phyloP scores from a whole-genome alignment of 2,888 invertebrate genomes.

The Phalangium opilio region DNA sequence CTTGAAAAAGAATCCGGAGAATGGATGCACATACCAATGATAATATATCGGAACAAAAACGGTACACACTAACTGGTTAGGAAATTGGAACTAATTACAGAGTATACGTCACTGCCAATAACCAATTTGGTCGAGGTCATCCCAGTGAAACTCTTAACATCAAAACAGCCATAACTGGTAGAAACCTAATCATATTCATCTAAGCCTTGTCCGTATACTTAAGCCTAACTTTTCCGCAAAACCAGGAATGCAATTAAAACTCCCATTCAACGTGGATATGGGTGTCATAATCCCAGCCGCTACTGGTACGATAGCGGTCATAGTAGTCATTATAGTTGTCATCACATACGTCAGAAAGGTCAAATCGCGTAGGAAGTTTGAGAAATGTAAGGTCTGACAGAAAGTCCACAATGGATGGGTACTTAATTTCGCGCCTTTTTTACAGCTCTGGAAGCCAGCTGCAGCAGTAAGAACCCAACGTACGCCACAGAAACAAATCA shows the following conservation, averaged over 20 bases:
- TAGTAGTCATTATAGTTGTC: conserved; percentile 14
- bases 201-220: no score
- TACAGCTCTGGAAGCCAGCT: neutral
- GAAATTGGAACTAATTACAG: conserved; percentile 20
- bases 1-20: conserved; percentile 11
- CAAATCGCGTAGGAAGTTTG: conserved; percentile 12
- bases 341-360: conserved; percentile 14
- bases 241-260: neutral
- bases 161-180: conserved; percentile 15
- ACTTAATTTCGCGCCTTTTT: neutral
- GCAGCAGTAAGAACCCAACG: conserved; percentile 15
- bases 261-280: conserved; percentile 12
- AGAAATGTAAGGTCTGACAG: conserved; percentile 17
- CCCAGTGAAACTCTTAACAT: conserved; percentile 16
- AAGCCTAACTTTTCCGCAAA: no score
- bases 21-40: conserved; percentile 17
- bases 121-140: conserved; percentile 22
- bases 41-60: conserved; percentile 14
- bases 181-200: neutral
- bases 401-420: no score
- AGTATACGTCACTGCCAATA: conserved; percentile 21
- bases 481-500: conserved; percentile 13
- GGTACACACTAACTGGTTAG: conserved; percentile 17
- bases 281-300: conserved; percentile 16
- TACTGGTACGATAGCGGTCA: conserved; percentile 13